Conservation (phyloP, 2,888 invertebrate species). For the Perithous albicinctus region DNA sequence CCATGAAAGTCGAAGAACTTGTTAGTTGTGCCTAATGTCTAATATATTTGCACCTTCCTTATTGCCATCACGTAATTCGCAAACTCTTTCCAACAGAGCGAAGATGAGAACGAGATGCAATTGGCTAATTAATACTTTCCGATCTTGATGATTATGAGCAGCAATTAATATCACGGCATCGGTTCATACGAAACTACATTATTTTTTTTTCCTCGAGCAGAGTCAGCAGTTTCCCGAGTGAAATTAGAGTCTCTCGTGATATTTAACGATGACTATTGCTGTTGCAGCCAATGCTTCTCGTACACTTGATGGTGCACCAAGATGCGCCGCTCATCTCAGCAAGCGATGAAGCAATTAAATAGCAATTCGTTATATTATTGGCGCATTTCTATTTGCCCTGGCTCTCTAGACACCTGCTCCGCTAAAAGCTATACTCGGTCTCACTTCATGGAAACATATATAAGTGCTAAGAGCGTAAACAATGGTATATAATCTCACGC, state of each 20-base stretch:
- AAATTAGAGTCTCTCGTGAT: constrained; percentile 35
- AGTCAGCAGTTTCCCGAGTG: constrained; percentile 17
- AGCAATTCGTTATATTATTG: constrained; percentile 78
- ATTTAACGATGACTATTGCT: constrained; percentile 30
- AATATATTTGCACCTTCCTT: constrained; percentile 14
- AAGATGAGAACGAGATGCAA: constrained; percentile 38
- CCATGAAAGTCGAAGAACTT: background rate
- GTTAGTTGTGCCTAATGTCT: background rate
- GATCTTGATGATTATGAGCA: constrained; percentile 52
- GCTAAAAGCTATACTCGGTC: background rate
- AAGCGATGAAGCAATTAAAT: constrained; percentile 77
- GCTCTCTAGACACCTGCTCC: constrained; percentile 13
- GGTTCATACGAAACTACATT: constrained; percentile 2
- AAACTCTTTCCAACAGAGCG: constrained; percentile 5
- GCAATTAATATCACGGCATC: constrained; percentile 52
- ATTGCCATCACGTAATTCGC: constrained; percentile 26
- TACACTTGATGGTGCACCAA: background rate
- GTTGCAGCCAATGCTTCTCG: background rate
- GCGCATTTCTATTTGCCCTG: constrained; percentile 52
- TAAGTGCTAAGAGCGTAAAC: background rate
- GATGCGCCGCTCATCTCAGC: constrained; percentile 10
- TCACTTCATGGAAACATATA: background rate
- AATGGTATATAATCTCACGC: background rate
- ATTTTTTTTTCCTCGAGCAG: constrained; percentile 18
- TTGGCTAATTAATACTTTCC: constrained; percentile 61